Conservation (phyloP, 1,140 invertebrate species). For the Cotesia chilonis region DNA sequence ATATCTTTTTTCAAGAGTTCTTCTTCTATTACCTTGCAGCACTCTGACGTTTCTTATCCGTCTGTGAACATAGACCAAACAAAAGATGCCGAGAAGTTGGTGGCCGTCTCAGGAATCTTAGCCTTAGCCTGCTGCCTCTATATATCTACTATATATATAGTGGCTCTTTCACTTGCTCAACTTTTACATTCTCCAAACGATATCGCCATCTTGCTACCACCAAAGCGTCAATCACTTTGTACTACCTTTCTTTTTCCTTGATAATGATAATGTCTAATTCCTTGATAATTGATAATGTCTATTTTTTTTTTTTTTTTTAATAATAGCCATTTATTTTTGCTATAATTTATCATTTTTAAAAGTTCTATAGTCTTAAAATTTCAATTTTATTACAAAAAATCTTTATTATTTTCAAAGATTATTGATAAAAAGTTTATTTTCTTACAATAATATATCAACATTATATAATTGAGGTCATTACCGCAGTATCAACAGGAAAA, state of each 20-base stretch:
- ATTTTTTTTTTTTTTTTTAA: background rate
- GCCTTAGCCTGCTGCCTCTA: conserved; percentile 21
- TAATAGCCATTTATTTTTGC: too few species aligned
- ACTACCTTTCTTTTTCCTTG: conserved; percentile 14
- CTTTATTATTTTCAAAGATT: too few species aligned
- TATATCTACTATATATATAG: too few species aligned
- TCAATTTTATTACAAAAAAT: too few species aligned
- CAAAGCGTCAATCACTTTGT: conserved; percentile 24
- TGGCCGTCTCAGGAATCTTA: conserved; percentile 41
- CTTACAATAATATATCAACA: too few species aligned
- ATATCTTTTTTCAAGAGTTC: background rate
- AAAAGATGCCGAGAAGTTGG: conserved; percentile 47
- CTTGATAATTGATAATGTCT: background rate
- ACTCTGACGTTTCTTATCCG: conserved; percentile 29
- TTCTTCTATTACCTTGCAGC: conserved; percentile 7
- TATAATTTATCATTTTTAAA: too few species aligned
- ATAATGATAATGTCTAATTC: too few species aligned
- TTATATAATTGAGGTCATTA: too few species aligned
- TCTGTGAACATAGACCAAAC: conserved; percentile 48
- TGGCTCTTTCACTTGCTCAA: conserved; percentile 29
- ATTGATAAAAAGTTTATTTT: too few species aligned
- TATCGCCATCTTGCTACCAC: conserved; percentile 16
- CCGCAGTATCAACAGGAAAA: too few species aligned
- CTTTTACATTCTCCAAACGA: conserved; percentile 7
- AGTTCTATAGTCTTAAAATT: too few species aligned